Base-by-base conservation (phyloP, 2,797 vertebrate species). In the Pseudopleuronectes americanus region DNA sequence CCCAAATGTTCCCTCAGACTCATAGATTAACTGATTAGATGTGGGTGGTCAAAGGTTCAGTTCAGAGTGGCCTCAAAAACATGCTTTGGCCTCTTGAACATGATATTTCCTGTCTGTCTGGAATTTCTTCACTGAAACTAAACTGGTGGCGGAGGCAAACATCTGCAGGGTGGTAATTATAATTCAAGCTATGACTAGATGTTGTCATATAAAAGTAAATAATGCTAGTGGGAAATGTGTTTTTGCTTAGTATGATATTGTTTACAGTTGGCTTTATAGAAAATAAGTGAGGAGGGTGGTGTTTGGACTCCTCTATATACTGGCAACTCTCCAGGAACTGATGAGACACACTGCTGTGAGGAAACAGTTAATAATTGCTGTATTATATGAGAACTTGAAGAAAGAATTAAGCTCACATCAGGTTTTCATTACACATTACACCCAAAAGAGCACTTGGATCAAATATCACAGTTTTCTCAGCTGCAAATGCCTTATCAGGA, bases 401-500 rank as follows among this genome's bases (percentile, higher is more conserved):
- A 41, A 26, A 31, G 17, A 49, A 57, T 49, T 51, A 74, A 41
- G 31, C 53, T 51, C 47, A 45, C 36, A 41, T 60, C 48, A 52
- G 43, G 53, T 70, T 55, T 56, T 58, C 41, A 54, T 61, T 43
- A 54, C 23, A 64, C 31, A 17, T 63, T 24, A 22, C 23, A 59
- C 2, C 36, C 56, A 41, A n/a, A 38, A 19, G 65, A 52, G 58
- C 21, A 16, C 17, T 67, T 67, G 0, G 16, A 65, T 63, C 17
- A 41, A 48, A 73, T 22, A 3, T 65, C 26, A 65, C 13, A 21
- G 21, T 68, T 56, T 64, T 45, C 45, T 23, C 19, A 66, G 49
- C 61, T 60, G 48, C 13, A 21, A 38, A 45, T 36, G 16, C 8
- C 19, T 53, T 22, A 41, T 54, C 47, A 47, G 24, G 2, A 19